phyloP scores from a whole-genome alignment of 2,113 vertebrate species.

The Antechinus stuartii region DNA sequence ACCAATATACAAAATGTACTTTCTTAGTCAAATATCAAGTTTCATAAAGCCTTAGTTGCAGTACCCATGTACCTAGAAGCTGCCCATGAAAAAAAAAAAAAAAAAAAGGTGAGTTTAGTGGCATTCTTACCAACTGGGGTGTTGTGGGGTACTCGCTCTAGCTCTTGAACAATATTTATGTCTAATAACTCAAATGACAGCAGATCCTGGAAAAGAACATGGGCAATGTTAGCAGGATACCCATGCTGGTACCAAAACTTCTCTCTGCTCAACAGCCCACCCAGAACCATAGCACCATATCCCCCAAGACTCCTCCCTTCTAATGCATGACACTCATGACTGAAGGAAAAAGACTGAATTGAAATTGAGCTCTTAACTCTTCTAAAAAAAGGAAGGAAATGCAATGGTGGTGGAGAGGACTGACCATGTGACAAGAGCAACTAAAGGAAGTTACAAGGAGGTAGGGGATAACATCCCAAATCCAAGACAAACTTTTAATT shows the following conservation, averaged over 20 bases:
- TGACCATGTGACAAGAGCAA: background rate
- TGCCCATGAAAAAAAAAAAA: background rate
- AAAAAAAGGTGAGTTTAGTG: rapidly evolving
- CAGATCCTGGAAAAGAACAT: constrained; percentile 88
- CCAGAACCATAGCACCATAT: background rate
- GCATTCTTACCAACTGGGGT: constrained; percentile 92
- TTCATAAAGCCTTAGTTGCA: background rate
- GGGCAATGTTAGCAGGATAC: constrained; percentile 23
- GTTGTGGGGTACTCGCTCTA: constrained; percentile 96
- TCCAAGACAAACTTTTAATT: constrained; percentile 5
- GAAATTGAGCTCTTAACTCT: constrained; percentile 6
- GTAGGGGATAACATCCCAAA: background rate
- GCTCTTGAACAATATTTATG: constrained; percentile 97
- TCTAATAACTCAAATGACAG: constrained; percentile 97
- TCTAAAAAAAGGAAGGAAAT: background rate
- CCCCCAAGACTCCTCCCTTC: background rate
- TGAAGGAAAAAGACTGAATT: background rate
- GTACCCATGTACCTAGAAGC: background rate
- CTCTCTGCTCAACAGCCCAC: background rate
- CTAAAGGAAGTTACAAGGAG: constrained; percentile 5
- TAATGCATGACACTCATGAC: background rate
- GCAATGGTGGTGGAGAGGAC: background rate
- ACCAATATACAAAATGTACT: background rate
- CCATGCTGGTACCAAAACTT: background rate
- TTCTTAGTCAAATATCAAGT: background rate